Conservation (phyloP, 1,140 invertebrate species). For the Neodiprion virginianus region DNA sequence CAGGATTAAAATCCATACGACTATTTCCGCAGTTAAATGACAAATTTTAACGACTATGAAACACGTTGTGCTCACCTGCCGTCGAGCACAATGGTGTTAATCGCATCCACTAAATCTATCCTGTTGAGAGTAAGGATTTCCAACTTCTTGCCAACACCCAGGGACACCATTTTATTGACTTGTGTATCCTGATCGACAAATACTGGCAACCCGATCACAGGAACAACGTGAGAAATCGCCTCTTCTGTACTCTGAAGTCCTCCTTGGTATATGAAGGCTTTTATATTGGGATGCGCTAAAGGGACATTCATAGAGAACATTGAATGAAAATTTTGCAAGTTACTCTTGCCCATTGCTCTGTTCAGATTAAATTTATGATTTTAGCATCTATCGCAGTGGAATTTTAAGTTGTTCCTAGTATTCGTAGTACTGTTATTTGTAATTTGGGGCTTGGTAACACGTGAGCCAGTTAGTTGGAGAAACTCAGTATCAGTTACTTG, state of each 20-base stretch:
- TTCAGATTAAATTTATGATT: no score
- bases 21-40: no score
- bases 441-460: no score
- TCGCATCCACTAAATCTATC: constrained; percentile 23
- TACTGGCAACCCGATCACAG: constrained; percentile 58
- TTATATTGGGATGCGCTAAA: constrained; percentile 54
- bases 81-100: constrained; percentile 36
- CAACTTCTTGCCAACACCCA: constrained; percentile 34
- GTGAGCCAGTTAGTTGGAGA: no score
- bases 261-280: constrained; percentile 62
- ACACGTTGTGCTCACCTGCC: constrained; percentile 22
- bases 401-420: no score
- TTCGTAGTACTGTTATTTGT: no score
- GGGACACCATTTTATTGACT: constrained; percentile 27
- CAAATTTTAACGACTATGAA: no score
- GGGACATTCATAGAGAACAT: background rate
- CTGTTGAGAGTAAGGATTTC: constrained; percentile 25
- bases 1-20: no score
- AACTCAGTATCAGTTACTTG: no score
- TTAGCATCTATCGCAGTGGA: no score
- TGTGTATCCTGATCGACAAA: constrained; percentile 40
- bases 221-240: constrained; percentile 53
- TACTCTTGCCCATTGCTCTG: no score
- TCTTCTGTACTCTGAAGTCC: constrained; percentile 62
- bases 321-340: no score